Evolutionary conservation across 1,140 invertebrate species (phyloP).

Genomic region (Leptoteleia sp.): DNA sequence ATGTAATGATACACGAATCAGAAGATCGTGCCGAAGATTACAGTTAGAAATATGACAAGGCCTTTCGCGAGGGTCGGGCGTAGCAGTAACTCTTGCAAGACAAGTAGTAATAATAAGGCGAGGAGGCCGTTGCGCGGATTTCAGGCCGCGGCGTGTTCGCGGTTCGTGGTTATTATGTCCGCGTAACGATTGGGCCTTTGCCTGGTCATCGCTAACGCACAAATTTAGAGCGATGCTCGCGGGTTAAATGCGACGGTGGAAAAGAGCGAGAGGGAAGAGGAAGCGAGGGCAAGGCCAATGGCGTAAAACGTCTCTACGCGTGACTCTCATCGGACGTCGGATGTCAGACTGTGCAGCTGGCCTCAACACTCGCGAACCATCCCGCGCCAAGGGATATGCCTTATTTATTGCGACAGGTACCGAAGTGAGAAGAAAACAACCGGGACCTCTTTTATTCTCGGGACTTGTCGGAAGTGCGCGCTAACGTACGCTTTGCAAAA

Average conservation of each 20-base stretch:
- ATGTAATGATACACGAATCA: slow-evolving; percentile 45
- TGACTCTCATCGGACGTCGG: slow-evolving; percentile 7
- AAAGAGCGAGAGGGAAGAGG: slow-evolving; percentile 18
- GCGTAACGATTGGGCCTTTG: slow-evolving; percentile 13
- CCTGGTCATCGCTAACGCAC: slow-evolving; percentile 19
- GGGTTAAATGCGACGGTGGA: slow-evolving; percentile 11
- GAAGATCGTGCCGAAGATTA: slow-evolving; percentile 50
- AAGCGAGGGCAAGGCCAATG: slow-evolving; percentile 46
- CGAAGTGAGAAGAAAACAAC: slow-evolving; percentile 40
- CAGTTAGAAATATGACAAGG: slow-evolving; percentile 57
- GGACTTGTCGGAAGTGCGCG: slow-evolving; percentile 39
- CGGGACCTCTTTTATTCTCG: slow-evolving; percentile 15
- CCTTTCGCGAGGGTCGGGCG: slow-evolving; percentile 49
- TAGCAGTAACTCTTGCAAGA: slow-evolving; percentile 58
- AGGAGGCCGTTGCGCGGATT: slow-evolving; percentile 37
- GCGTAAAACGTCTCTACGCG: slow-evolving; percentile 27
- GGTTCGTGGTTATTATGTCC: slow-evolving; percentile 15
- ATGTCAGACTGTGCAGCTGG: slow-evolving; percentile 14
- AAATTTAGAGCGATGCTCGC: slow-evolving; percentile 47
- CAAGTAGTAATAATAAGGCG: slow-evolving; percentile 55
- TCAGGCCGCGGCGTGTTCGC: slow-evolving; percentile 24
- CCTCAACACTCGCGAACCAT: slow-evolving; percentile 6
- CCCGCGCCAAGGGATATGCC: slow-evolving; percentile 23
- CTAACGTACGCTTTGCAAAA: slow-evolving; percentile 27
- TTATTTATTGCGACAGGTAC: slow-evolving; percentile 54